phyloP scores from a whole-genome alignment of 2,888 invertebrate genomes.

The Tanytarsus gracilentus region DNA sequence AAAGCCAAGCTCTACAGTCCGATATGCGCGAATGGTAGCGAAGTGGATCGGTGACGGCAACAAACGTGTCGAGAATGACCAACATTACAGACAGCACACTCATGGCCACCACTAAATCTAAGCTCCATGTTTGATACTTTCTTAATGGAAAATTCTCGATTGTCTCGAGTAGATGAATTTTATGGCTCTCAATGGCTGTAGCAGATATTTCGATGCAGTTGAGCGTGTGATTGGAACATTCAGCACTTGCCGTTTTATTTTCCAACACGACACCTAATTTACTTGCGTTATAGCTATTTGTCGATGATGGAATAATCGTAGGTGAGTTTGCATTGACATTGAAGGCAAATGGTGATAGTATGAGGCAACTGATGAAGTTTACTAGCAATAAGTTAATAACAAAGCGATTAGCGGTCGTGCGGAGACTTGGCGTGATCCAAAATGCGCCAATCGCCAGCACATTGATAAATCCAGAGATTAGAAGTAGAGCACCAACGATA shows the following conservation, averaged over 20 bases:
- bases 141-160: background rate
- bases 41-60: slow-evolving; percentile 51
- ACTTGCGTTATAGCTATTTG: background rate
- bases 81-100: slow-evolving; percentile 40
- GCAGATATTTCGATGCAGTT: slow-evolving; percentile 1
- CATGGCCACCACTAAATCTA: slow-evolving; percentile 21
- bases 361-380: slow-evolving; percentile 41
- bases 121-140: slow-evolving; percentile 22
- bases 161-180: background rate
- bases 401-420: slow-evolving; percentile 44
- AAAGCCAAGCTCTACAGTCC: slow-evolving; percentile 41
- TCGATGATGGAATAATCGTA: background rate
- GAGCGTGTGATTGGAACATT: slow-evolving; percentile 15
- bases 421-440: slow-evolving; percentile 43
- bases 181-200: background rate
- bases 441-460: slow-evolving; percentile 43
- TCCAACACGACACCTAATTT: slow-evolving; percentile 14
- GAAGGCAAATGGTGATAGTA: slow-evolving; percentile 38
- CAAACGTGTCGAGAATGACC: slow-evolving; percentile 49
- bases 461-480: slow-evolving; percentile 42
- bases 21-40: slow-evolving; percentile 49
- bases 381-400: slow-evolving; percentile 43
- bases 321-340: slow-evolving; percentile 21
- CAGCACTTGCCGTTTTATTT: background rate
- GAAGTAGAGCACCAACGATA: slow-evolving; percentile 42